A percentile compares a stretch with the other conserved stretches of the same genome.
Evolutionary conservation across 2,797 vertebrate genomes (phyloP).

Genomic region (Choloepus didactylus): DNA sequence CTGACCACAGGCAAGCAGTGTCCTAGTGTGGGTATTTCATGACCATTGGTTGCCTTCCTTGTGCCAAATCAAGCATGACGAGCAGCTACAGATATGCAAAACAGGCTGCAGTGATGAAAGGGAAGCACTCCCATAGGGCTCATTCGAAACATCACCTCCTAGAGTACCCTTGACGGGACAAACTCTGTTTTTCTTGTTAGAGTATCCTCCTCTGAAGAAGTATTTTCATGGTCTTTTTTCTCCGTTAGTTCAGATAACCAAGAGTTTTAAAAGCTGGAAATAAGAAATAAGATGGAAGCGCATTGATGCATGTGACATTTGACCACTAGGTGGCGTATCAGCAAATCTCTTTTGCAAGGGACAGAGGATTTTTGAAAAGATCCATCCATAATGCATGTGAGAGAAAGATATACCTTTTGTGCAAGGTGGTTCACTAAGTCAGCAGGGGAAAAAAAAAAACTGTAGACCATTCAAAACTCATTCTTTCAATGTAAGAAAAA

Average conservation of each 20-base stretch:
- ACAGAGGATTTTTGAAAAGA: neutral
- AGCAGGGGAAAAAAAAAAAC: neutral
- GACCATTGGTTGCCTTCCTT: neutral
- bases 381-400: neutral
- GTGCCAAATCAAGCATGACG: neutral
- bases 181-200: neutral
- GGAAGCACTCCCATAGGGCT: neutral
- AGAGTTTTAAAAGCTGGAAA: neutral
- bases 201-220: neutral
- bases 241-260: neutral
- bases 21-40: neutral
- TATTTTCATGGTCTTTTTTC: neutral
- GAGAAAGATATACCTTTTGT: neutral
- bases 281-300: neutral
- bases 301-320: conserved; percentile 33
- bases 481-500: conserved; percentile 45
- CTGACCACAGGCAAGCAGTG: neutral
- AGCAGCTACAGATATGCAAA: accelerated
- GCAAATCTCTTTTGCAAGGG: conserved; percentile 17
- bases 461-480: neutral
- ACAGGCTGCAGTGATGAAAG: neutral
- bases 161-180: too few relatives aligned
- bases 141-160: neutral
- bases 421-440: neutral
- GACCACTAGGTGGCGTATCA: conserved; percentile 80